Percentiles rank a stretch among this genome's conserved stretches.
phyloP scores from a whole-genome alignment of 2,888 invertebrate genomes.

The Cheilosia soror region DNA sequence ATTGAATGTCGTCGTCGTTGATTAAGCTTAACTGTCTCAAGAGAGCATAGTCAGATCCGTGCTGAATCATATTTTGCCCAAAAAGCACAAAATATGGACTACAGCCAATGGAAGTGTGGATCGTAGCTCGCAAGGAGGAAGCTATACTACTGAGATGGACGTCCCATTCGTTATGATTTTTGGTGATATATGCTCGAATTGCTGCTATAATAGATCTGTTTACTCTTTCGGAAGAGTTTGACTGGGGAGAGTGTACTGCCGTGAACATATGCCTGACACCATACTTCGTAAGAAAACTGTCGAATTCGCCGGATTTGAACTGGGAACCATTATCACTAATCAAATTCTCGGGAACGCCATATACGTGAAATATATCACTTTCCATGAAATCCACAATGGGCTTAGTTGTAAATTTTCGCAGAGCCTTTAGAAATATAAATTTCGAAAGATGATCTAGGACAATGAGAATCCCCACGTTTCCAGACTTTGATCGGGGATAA shows the following conservation, averaged over 20 bases:
- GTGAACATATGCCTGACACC: neutral
- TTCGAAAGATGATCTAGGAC: constrained; percentile 4
- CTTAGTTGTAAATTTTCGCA: neutral
- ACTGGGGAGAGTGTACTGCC: neutral
- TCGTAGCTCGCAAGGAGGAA: neutral
- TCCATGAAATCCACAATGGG: neutral
- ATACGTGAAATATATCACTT: neutral
- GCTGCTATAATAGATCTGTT: constrained; percentile 1
- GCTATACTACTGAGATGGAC: neutral
- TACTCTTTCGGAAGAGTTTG: constrained; percentile 3
- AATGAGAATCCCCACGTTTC: neutral
- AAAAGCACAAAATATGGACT: constrained; percentile 6
- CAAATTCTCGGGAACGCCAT: constrained; percentile 7
- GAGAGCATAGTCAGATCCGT: neutral
- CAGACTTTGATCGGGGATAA: neutral
- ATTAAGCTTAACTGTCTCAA: neutral
- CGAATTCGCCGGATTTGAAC: neutral
- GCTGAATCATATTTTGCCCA: constrained; percentile 19
- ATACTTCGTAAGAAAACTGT: neutral
- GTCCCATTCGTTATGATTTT: neutral
- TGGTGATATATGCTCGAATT: neutral
- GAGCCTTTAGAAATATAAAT: neutral
- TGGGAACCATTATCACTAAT: constrained; percentile 18
- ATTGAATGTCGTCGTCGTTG: neutral
- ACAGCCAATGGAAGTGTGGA: neutral